phyloP scores from a whole-genome alignment of 2,113 vertebrate genomes.

The Alces alces region DNA sequence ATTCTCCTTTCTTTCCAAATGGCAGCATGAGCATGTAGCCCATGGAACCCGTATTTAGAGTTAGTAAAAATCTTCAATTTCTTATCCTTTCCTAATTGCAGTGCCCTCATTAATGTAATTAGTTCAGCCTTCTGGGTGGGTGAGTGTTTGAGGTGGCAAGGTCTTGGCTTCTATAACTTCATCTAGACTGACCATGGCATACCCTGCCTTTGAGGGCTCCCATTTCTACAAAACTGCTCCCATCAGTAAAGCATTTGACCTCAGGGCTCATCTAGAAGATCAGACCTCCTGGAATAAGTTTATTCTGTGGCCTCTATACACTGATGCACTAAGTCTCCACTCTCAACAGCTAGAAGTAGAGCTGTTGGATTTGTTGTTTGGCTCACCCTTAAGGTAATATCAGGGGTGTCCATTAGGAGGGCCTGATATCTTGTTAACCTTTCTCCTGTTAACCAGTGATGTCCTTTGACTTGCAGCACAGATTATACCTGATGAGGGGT shows the following conservation, averaged over 20 bases:
- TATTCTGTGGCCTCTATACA: neutral
- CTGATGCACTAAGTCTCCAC: neutral
- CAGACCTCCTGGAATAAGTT: neutral
- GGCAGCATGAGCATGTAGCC: neutral
- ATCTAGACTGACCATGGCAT: neutral
- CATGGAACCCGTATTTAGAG: neutral
- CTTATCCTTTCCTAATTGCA: neutral
- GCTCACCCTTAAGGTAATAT: neutral
- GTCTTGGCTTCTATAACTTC: neutral
- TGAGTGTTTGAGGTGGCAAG: neutral
- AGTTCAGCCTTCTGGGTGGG: neutral
- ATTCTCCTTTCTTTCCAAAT: neutral
- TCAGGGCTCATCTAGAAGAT: neutral
- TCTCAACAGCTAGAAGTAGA: neutral
- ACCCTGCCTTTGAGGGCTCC: neutral
- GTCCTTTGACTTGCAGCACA: neutral
- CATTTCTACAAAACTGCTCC: neutral
- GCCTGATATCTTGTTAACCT: neutral
- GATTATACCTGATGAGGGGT: neutral
- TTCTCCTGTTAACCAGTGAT: neutral
- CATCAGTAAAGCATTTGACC: neutral
- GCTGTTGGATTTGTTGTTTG: neutral
- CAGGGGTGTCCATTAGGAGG: neutral
- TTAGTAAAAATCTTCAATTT: neutral
- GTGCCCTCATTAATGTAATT: neutral